Percentiles rank a stretch among this genome's conserved stretches.
phyloP scores from a whole-genome alignment of 2,113 vertebrate genomes.

The Aepyceros melampus region DNA sequence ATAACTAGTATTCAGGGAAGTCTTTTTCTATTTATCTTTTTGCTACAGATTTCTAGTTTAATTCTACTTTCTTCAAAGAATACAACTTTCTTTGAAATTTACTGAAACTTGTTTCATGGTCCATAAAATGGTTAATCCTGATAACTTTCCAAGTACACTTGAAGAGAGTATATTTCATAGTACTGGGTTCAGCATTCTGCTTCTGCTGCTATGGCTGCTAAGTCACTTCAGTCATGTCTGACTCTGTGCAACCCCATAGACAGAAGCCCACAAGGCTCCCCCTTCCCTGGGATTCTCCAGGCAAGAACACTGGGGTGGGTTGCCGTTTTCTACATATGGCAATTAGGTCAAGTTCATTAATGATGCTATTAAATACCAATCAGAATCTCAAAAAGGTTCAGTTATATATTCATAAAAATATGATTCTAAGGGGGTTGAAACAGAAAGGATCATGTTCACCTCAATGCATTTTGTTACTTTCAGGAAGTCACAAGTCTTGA shows the following conservation, averaged over 20 bases:
- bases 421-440: neutral
- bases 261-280: too few relatives aligned
- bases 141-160: neutral
- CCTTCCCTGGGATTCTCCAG: too few relatives aligned
- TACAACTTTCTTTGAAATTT: neutral
- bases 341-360: neutral
- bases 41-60: neutral
- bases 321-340: neutral
- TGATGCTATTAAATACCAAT: neutral
- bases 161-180: neutral
- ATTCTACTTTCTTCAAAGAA: neutral
- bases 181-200: neutral
- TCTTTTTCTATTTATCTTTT: neutral
- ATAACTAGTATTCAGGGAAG: neutral
- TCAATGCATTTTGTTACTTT: slow-evolving; percentile 13
- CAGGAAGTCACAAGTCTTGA: slow-evolving; percentile 8
- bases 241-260: too few relatives aligned
- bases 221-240: too few relatives aligned
- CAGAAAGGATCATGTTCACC: neutral
- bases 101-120: neutral
- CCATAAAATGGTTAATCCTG: neutral
- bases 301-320: too few relatives aligned
- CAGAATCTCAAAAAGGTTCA: neutral
- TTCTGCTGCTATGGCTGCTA: too few relatives aligned
- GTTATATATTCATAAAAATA: neutral